Percentiles rank a stretch among this genome's conserved stretches.
These are phyloP conservation scores for Cavia aperea DNA, from an alignment of 2,113 vertebrate genomes.

Conservation along the genomic window DNA sequence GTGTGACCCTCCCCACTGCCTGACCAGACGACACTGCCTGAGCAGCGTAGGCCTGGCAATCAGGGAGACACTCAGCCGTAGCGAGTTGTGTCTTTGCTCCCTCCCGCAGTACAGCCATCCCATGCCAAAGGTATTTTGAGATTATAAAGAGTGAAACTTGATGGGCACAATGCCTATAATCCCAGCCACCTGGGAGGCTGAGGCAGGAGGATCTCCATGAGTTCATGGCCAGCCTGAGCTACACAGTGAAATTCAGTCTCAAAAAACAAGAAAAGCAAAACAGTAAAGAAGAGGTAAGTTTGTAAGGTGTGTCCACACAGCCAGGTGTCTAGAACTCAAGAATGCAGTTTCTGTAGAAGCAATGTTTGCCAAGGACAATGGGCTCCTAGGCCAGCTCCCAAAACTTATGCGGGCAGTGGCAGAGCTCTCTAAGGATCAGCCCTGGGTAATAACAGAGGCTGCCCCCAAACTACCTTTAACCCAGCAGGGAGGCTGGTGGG, in stretches of 20 bases:
- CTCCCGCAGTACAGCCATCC: not conserved
- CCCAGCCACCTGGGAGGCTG: not conserved
- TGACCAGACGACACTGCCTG: too few species aligned
- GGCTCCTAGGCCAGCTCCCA: not conserved
- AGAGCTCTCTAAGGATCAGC: not conserved
- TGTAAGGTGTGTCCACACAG: not conserved
- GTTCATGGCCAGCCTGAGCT: not conserved
- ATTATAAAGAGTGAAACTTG: not conserved
- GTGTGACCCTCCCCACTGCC: too few species aligned
- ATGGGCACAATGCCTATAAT: not conserved
- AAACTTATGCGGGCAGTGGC: not conserved
- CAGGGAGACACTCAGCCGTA: too few species aligned
- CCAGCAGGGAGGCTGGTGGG: rapidly evolving
- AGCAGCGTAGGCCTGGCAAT: too few species aligned
- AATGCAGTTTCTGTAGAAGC: not conserved
- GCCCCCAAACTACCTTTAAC: not conserved
- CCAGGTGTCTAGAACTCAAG: not conserved
- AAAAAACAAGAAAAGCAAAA: not conserved
- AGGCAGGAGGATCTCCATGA: not conserved
- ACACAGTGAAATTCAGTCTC: not conserved
- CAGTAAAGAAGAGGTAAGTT: not conserved
- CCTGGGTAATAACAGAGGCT: not conserved
- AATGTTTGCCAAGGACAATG: not conserved
- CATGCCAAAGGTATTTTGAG: not conserved
- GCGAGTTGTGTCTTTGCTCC: not conserved